These are phyloP conservation scores for Drosophila sordidula DNA, from an alignment of 2,888 invertebrate species.

Conservation along the genomic window DNA sequence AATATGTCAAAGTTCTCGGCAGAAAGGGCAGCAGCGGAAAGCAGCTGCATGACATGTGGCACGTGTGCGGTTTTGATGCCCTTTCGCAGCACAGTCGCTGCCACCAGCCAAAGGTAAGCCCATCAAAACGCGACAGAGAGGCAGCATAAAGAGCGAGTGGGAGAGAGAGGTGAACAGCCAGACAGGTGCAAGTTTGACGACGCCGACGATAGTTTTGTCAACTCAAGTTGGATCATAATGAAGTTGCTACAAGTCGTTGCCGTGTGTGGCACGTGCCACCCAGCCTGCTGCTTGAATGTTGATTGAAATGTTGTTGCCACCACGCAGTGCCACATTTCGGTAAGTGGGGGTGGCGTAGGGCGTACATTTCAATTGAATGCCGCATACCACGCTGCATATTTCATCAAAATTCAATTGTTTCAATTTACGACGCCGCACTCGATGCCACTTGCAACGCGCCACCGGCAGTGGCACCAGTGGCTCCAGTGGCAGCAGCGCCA, in stretches of 20 bases:
- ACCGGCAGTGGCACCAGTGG: constrained; percentile 43
- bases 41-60: constrained; percentile 69
- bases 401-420: constrained; percentile 80
- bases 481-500: constrained; percentile 10
- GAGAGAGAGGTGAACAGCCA: not conserved
- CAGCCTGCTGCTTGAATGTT: constrained; percentile 44
- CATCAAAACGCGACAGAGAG: constrained; percentile 43
- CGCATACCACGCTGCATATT: constrained; percentile 43
- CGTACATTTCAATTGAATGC: constrained; percentile 53
- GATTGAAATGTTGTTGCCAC: constrained; percentile 45
- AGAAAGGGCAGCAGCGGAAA: constrained; percentile 9
- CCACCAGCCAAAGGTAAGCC: constrained; percentile 22
- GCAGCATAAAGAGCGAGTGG: not conserved
- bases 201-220: constrained; percentile 62
- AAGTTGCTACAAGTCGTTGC: constrained; percentile 39
- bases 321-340: not conserved
- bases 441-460: constrained; percentile 62
- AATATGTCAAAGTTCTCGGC: constrained; percentile 69
- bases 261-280: constrained; percentile 46
- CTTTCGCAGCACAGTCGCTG: constrained; percentile 56
- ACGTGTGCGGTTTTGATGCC: constrained; percentile 75
- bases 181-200: constrained; percentile 40
- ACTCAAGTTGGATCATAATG: constrained; percentile 69
- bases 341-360: not conserved
- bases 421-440: constrained; percentile 60